Base-by-base conservation (phyloP, 2,888 invertebrate genomes). In the Calameuta pallipes region DNA sequence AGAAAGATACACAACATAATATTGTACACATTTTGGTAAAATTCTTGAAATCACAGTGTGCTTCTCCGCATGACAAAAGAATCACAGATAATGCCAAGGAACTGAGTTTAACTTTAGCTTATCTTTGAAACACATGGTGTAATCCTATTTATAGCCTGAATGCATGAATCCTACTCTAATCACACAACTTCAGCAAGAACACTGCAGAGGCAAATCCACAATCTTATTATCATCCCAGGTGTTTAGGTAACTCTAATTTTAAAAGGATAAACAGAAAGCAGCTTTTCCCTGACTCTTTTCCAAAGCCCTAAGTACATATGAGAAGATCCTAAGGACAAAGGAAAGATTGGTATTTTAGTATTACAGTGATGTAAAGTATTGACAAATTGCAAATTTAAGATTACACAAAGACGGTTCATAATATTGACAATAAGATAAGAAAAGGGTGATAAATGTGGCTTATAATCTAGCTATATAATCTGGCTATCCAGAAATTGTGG, bases 51-150 rank as follows among this genome's bases (percentile, higher is more conserved):
- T 56, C 23, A 56, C 56, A 56, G 56, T 56, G 56, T 56, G 56
- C 56, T 23, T 56, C 23, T 56, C 9, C 2, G 9, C 56, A 56
- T 56, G 56, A 56, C 56, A 56, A 56, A 56, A 56, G 56, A 56
- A 56, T 56, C 23, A 56, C 56, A 56, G 56, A 56, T 56, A 56
- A 56, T 56, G 23, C 56, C 56, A 56, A 56, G 56, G 56, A 56
- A 56, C 73, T 33, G n/a, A 33, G 74, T 74, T 36, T 36, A 34
- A 30, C 81, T 80, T 83, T 83, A 80, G 82, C 84, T 84, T 84
- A 84, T 84, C 83, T 81, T 78, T 80, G 74, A 78, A 69, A 75
- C 75, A 73, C 73, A 75, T 73, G 82, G 81, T 80, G 81, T 33
- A 71, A 30, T 31, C 71, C 76, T 81, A 81, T 81, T 81, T 80